Conservation (phyloP, 2,113 vertebrate genomes). For the Archocentrus centrarchus region DNA sequence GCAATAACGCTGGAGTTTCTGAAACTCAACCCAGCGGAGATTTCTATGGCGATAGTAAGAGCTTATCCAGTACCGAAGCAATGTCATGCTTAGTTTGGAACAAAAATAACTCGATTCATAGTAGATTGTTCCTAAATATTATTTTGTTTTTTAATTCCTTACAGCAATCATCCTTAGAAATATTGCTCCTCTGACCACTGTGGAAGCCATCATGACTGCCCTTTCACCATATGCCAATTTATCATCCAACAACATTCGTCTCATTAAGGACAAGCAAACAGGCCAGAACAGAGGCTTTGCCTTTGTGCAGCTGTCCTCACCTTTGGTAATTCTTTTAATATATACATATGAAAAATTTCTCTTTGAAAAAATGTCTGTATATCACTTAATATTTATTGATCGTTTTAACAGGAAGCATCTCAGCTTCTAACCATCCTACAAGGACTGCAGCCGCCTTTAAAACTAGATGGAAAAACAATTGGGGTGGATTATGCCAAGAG, state of each 20-base stretch:
- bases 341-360: neutral
- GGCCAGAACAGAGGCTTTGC: constrained; percentile 98
- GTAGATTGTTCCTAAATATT: neutral
- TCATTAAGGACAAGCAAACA: constrained; percentile 99
- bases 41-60: constrained; percentile 98
- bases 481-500: constrained; percentile 99
- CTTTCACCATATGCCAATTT: constrained; percentile 96
- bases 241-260: constrained; percentile 94
- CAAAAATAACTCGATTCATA: neutral
- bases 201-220: constrained; percentile 94
- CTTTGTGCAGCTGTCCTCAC: constrained; percentile 96
- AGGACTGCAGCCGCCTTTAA: constrained; percentile 93
- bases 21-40: constrained; percentile 90
- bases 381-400: neutral
- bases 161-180: constrained; percentile 97
- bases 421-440: constrained; percentile 96
- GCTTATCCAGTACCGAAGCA: neutral
- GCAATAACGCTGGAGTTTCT: constrained; percentile 84
- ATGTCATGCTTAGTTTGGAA: neutral
- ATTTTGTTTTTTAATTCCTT: neutral
- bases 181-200: constrained; percentile 91
- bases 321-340: constrained; percentile 84
- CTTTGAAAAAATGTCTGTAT: neutral
- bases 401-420: constrained; percentile 89
- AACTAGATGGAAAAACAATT: constrained; percentile 98